phyloP scores from a whole-genome alignment of 2,113 vertebrate genomes.

The Pelobates fuscus region DNA sequence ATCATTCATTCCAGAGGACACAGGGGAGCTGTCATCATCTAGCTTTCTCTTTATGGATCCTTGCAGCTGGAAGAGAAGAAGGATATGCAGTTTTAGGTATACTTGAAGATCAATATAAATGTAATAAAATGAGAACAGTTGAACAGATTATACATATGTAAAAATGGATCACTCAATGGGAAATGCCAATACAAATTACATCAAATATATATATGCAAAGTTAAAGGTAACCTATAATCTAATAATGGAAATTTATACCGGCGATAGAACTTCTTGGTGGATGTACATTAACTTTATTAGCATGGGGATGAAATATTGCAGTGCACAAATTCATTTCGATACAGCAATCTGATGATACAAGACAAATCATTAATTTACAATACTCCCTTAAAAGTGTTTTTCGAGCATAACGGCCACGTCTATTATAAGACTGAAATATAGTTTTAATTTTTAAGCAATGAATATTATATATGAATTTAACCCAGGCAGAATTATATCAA shows the following conservation, averaged over 20 bases:
- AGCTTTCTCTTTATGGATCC: conserved; percentile 83
- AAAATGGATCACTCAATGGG: neutral
- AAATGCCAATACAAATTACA: neutral
- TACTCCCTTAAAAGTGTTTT: neutral
- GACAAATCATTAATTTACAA: too few species aligned
- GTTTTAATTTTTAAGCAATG: too few species aligned
- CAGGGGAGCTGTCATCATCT: conserved; percentile 73
- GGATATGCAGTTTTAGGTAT: conserved; percentile 23
- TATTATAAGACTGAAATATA: too few species aligned
- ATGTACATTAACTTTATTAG: neutral
- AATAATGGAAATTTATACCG: neutral
- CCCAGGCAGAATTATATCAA: too few species aligned
- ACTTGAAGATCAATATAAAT: conserved; percentile 21
- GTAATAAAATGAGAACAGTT: neutral
- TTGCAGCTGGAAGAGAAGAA: conserved; percentile 68
- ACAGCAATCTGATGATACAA: neutral
- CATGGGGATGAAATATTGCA: neutral
- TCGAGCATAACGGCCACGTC: neutral
- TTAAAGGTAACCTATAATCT: neutral
- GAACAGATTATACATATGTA: conserved; percentile 1
- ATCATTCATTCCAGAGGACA: conserved; percentile 68
- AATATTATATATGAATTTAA: too few species aligned
- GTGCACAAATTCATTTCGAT: neutral
- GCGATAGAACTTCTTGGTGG: too few species aligned
- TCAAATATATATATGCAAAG: neutral